Evolutionary conservation across 2,888 invertebrate genomes (phyloP).

Genomic region (Apotomis betuletana): DNA sequence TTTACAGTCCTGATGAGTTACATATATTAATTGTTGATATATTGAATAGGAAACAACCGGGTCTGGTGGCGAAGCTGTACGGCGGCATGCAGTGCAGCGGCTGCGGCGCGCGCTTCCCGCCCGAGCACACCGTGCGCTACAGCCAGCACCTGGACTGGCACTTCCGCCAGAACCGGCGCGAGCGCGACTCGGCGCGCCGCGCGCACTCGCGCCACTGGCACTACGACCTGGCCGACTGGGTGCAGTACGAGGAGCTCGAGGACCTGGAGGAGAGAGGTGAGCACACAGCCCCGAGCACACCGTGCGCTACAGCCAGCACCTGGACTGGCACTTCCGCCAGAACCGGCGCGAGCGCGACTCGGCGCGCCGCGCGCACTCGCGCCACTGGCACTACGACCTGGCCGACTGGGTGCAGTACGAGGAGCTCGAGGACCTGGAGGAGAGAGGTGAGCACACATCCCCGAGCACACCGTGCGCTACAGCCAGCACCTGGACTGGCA

Average conservation of each 20-base stretch:
- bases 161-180: conserved; percentile 95
- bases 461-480: too few relatives aligned
- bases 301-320: too few relatives aligned
- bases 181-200: conserved; percentile 92
- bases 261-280: conserved; percentile 90
- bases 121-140: conserved; percentile 94
- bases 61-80: conserved; percentile 88
- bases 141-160: conserved; percentile 99
- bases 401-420: conserved; percentile 97
- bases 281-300: too few relatives aligned
- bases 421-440: conserved; percentile 95
- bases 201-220: conserved; percentile 95
- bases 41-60: conserved; percentile 86
- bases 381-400: conserved; percentile 95
- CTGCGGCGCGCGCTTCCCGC: conserved; percentile 96
- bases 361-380: conserved; percentile 90
- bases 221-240: conserved; percentile 95
- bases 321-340: neutral
- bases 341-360: conserved; percentile 91
- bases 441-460: conserved; percentile 74
- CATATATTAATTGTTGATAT: neutral
- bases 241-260: conserved; percentile 96
- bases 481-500: too few relatives aligned
- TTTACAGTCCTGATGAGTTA: too few relatives aligned
- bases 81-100: conserved; percentile 98